phyloP scores from a whole-genome alignment of 2,797 vertebrate genomes.

The Lagodon rhomboides region DNA sequence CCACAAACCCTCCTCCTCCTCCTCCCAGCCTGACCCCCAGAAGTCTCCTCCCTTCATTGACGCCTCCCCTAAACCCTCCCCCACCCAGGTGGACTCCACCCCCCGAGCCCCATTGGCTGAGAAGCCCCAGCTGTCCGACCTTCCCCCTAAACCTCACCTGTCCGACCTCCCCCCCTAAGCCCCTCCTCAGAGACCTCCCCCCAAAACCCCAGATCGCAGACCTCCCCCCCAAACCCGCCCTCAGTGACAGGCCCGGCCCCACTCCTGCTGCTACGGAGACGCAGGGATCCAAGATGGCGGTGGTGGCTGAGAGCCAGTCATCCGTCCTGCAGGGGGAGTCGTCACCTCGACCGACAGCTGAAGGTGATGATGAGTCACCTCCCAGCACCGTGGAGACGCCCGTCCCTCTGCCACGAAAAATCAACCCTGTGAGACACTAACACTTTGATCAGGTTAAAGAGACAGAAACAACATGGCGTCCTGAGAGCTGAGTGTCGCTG shows the following conservation, averaged over 20 bases:
- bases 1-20: constrained; percentile 4
- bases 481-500: background rate
- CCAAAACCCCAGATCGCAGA: constrained; percentile 13
- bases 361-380: background rate
- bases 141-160: constrained; percentile 4
- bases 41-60: constrained; percentile 37
- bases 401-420: constrained; percentile 29
- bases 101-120: constrained; percentile 7
- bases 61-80: constrained; percentile 18
- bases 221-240: background rate
- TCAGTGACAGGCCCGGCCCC: background rate
- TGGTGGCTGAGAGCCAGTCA: background rate
- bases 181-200: constrained; percentile 16
- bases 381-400: background rate
- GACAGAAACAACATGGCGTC: fast-evolving
- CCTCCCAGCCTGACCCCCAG: constrained; percentile 13
- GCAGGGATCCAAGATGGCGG: background rate
- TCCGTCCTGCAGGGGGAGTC: constrained; percentile 1
- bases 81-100: background rate
- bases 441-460: background rate
- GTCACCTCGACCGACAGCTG: background rate
- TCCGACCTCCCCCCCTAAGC: constrained; percentile 1
- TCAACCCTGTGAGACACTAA: constrained; percentile 23
- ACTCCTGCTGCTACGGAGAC: background rate
- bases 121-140: constrained; percentile 8